Evolutionary conservation across 2,113 vertebrate genomes (phyloP).

Genomic region (Petaurus breviceps): DNA sequence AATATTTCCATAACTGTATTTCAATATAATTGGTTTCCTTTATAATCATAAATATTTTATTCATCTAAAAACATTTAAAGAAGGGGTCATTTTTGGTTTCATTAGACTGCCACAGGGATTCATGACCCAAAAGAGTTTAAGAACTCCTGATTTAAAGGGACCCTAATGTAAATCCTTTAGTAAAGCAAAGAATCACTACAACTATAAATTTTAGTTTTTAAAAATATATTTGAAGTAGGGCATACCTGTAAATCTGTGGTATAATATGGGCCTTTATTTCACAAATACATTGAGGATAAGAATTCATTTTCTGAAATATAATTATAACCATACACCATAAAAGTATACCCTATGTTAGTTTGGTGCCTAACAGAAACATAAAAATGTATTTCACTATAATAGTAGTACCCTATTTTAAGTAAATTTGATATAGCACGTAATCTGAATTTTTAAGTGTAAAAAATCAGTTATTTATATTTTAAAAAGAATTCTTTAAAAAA

Average conservation of each 20-base stretch:
- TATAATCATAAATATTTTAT: neutral
- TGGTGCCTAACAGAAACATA: neutral
- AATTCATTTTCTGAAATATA: constrained; percentile 26
- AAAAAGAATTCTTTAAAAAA: neutral
- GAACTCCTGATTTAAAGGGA: neutral
- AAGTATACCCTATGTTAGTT: neutral
- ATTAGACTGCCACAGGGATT: neutral
- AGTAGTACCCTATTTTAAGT: neutral
- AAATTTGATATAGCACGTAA: neutral
- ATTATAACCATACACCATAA: neutral
- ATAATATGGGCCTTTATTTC: constrained; percentile 31
- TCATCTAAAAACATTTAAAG: neutral
- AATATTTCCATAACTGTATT: neutral
- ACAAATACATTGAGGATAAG: constrained; percentile 55
- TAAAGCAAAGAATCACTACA: neutral
- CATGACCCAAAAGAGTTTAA: neutral
- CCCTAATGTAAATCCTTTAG: neutral
- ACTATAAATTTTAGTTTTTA: neutral
- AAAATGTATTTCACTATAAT: neutral
- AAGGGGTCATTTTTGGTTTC: neutral
- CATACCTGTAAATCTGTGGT: constrained; percentile 38
- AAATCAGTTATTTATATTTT: neutral
- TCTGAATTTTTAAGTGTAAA: neutral
- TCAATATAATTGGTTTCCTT: neutral
- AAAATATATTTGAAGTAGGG: constrained; percentile 47